Percentiles rank a stretch among this genome's conserved stretches.
These are phyloP conservation scores for Dicranocentrus wangi DNA, from an alignment of 2,888 invertebrate genomes.

Conservation along the genomic window DNA sequence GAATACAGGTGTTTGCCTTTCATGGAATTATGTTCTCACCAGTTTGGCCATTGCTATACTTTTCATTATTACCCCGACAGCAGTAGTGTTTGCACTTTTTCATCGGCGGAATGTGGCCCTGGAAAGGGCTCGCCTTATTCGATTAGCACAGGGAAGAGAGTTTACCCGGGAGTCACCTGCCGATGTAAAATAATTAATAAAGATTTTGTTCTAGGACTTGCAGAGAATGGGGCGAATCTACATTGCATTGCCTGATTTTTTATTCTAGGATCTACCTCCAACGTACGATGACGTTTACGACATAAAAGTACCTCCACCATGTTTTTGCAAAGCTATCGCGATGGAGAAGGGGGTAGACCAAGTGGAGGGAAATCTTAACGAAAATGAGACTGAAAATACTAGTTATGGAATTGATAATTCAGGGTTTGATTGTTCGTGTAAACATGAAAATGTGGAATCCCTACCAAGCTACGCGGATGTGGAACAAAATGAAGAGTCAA, in stretches of 20 bases:
- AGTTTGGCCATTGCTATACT: slow-evolving; percentile 57
- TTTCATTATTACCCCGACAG: slow-evolving; percentile 63
- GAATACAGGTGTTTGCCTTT: slow-evolving; percentile 10
- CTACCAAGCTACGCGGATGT: slow-evolving; percentile 28
- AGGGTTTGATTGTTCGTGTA: slow-evolving; percentile 33
- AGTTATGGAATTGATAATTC: slow-evolving; percentile 18
- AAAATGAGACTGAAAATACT: neutral
- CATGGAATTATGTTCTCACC: slow-evolving; percentile 50
- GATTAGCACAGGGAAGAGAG: slow-evolving; percentile 23
- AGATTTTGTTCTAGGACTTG: too few relatives aligned
- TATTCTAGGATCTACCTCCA: slow-evolving; percentile 58
- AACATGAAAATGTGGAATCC: neutral
- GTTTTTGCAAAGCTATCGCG: slow-evolving; percentile 60
- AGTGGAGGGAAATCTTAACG: neutral
- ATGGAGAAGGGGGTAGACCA: slow-evolving; percentile 17
- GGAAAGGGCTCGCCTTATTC: slow-evolving; percentile 29
- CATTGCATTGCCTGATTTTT: too few relatives aligned
- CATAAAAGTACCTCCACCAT: slow-evolving; percentile 65
- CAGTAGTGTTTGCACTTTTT: slow-evolving; percentile 58
- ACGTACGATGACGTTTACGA: slow-evolving; percentile 66
- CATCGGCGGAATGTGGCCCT: slow-evolving; percentile 61
- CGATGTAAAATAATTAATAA: slow-evolving; percentile 13
- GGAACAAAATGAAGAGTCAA: neutral
- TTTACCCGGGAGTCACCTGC: slow-evolving; percentile 22
- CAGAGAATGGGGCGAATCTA: too few relatives aligned